Percentiles rank a stretch among this genome's conserved stretches.
phyloP scores from a whole-genome alignment of 2,113 vertebrate species.

The Atherinomorus stipes region DNA sequence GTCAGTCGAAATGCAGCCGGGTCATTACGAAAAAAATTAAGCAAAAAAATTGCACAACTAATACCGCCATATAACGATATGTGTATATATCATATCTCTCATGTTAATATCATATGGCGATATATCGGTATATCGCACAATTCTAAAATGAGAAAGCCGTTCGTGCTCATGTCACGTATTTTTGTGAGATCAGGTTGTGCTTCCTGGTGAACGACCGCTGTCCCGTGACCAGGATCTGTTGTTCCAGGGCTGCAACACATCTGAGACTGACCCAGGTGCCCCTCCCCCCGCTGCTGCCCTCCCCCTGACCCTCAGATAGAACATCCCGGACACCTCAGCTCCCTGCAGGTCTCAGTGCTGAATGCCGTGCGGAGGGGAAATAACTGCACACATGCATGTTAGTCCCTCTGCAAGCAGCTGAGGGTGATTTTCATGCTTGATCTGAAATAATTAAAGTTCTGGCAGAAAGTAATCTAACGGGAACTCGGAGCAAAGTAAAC shows the following conservation, averaged over 20 bases:
- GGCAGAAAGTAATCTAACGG: neutral
- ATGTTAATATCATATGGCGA: too few relatives aligned
- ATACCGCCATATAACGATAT: too few relatives aligned
- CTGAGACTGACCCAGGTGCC: constrained; percentile 32
- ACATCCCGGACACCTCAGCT: constrained; percentile 22
- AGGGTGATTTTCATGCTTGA: constrained; percentile 24
- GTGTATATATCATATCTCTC: too few relatives aligned
- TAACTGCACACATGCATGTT: constrained; percentile 50
- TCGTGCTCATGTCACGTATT: too few relatives aligned
- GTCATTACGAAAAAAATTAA: too few relatives aligned
- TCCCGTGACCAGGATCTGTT: constrained; percentile 33
- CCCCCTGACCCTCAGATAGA: constrained; percentile 46
- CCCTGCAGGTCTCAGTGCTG: constrained; percentile 34
- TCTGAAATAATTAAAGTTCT: constrained; percentile 14
- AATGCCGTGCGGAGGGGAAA: constrained; percentile 49
- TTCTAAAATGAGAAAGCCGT: too few relatives aligned
- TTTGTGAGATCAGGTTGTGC: too few relatives aligned
- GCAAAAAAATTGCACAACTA: too few relatives aligned
- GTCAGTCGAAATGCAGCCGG: too few relatives aligned
- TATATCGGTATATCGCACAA: too few relatives aligned
- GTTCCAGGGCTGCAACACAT: constrained; percentile 50
- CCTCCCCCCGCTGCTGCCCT: constrained; percentile 45
- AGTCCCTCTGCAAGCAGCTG: neutral
- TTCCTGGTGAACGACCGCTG: too few relatives aligned
- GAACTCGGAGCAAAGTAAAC: constrained; percentile 21